Base-by-base conservation (phyloP, 2,797 vertebrate species). In the Cottoperca gobio region DNA sequence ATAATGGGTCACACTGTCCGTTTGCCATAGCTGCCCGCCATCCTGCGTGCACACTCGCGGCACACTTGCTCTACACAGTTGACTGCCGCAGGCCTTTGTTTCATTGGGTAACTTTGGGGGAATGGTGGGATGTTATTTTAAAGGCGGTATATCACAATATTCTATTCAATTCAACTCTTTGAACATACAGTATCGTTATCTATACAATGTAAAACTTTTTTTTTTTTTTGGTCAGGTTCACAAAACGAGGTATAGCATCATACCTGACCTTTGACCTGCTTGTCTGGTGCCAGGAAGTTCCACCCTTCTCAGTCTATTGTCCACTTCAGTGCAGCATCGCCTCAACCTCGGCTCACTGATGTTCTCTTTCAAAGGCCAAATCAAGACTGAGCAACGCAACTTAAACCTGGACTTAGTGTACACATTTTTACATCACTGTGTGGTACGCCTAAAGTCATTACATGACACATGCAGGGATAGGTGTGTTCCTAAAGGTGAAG, bases 221-320 rank as follows among this genome's bases (percentile, higher is more conserved):
- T 28, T 79, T 53, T 64, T 70, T 46, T 43, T 42, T 74, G 43
- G 73, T 62, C 67, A 69, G 62, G 61, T 81, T 79, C 48, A 49
- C 59, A 71, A 77, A 84, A 69, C 62, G 75, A 85, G 64, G 69
- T 90, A 82, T 66, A 82, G 70, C 76, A 89, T 92, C 78, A 85
- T 89, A 85, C 66, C 68, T 88, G 84, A 94, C 90, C 91, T 93
- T 82, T 94, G 92, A 93, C 92, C 90, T 93, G 87, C 86, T 90
- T 92, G 90, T 92, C 90, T 91, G 63, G 66, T 79, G 76, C 86
- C 89, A 95, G 95, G 94, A 95, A 94, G 92, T 93, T 89, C 93
- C 94, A 94, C 92, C 94, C 94, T 93, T 89, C 82, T 88, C 72
- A 68, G 84, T 69, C 94, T 88, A 94, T 95, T 95, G 94, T 95